A percentile compares a stretch with the other conserved stretches of the same genome.
phyloP scores from a whole-genome alignment of 2,888 invertebrate species.

The Quadroppia sp. region DNA sequence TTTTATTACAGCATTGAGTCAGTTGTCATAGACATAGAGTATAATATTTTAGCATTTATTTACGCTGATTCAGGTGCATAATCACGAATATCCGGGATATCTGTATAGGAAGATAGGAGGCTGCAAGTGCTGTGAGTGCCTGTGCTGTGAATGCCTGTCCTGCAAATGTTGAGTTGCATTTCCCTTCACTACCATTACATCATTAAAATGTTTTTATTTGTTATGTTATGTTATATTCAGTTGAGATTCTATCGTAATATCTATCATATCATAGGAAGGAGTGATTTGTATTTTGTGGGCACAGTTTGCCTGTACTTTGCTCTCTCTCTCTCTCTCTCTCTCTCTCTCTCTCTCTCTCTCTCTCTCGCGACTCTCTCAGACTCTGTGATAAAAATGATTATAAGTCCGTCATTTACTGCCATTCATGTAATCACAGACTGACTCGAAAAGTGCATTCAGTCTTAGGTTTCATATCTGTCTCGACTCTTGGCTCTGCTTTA shows the following conservation, averaged over 20 bases:
- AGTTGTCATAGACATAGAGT: conserved; percentile 35
- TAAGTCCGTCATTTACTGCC: not conserved
- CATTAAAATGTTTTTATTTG: conserved; percentile 37
- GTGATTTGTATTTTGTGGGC: conserved; percentile 20
- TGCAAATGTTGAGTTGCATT: conserved; percentile 22
- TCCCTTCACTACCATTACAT: conserved; percentile 34
- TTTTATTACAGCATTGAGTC: conserved; percentile 36
- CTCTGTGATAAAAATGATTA: conserved; percentile 3
- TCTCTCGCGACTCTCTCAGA: not conserved
- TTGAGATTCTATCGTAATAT: conserved; percentile 12
- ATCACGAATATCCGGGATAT: conserved; percentile 39
- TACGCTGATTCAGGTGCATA: conserved; percentile 39
- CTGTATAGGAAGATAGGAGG: conserved; percentile 37
- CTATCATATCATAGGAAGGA: not conserved
- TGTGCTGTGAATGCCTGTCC: not conserved
- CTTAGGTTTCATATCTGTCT: conserved; percentile 37
- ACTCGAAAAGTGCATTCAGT: conserved; percentile 14
- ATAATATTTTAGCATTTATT: conserved; percentile 35
- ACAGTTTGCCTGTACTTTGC: conserved; percentile 29
- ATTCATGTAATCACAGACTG: conserved; percentile 34
- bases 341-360: not conserved
- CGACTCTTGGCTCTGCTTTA: conserved; percentile 18
- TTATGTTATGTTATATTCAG: not conserved
- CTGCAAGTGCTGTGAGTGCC: conserved; percentile 11
- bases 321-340: not conserved